Evolutionary conservation across 2,797 vertebrate genomes (phyloP).

Genomic region (Chlorospingus semifuscus): DNA sequence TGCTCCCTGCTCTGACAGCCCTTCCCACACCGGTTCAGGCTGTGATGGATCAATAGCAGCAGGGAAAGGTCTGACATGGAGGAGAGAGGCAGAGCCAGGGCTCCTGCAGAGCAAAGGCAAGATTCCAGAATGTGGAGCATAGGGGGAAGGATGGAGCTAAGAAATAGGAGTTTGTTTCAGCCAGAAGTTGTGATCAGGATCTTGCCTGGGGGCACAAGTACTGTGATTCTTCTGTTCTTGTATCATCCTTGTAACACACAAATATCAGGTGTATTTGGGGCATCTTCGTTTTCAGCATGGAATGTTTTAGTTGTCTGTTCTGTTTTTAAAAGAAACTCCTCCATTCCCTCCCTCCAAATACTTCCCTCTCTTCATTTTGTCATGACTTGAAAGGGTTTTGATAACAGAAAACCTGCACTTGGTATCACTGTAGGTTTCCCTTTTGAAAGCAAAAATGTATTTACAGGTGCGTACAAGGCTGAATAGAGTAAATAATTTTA

Average conservation of each 20-base stretch:
- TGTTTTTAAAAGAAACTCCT: neutral
- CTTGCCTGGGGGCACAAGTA: neutral
- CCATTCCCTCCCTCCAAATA: neutral
- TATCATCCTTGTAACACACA: neutral
- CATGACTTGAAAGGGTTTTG: neutral
- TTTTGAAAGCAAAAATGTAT: neutral
- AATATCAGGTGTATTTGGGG: neutral
- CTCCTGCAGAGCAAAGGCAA: neutral
- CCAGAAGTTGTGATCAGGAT: neutral
- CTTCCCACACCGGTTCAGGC: neutral
- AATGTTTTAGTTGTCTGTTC: neutral
- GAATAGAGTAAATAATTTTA: neutral
- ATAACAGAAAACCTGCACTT: neutral
- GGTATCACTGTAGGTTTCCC: neutral
- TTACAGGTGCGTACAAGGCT: neutral
- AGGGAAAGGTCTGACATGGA: slow-evolving; percentile 1
- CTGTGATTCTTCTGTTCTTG: neutral
- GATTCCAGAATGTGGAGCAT: neutral
- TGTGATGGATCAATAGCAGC: neutral
- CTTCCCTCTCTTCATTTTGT: neutral
- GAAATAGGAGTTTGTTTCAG: neutral
- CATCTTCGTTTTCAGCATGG: neutral
- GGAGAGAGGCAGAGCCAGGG: slow-evolving; percentile 31
- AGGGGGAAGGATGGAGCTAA: neutral
- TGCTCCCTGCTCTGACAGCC: neutral